phyloP scores from a whole-genome alignment of 1,140 invertebrate species.

The Mylabris phalerata region DNA sequence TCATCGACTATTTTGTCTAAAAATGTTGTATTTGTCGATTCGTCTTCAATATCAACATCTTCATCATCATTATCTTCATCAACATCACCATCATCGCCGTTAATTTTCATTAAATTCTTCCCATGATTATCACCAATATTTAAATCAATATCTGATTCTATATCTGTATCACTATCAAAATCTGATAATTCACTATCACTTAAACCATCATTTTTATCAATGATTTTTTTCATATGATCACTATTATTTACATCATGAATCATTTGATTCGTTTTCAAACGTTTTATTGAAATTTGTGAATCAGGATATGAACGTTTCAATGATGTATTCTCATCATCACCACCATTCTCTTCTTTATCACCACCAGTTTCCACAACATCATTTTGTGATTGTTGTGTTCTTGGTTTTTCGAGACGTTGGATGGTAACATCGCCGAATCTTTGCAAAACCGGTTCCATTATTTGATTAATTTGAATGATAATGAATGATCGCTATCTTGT shows the following conservation, averaged over 20 bases:
- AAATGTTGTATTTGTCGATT: conserved; percentile 21
- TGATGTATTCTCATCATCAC: conserved; percentile 17
- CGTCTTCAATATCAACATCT: conserved; percentile 19
- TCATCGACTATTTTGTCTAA: conserved; percentile 33
- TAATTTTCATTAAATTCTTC: not conserved
- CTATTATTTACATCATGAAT: not conserved
- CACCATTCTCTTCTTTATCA: conserved; percentile 25
- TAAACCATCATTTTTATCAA: conserved; percentile 20
- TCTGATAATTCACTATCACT: conserved; percentile 36
- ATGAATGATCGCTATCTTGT: too few species aligned
- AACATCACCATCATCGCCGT: conserved; percentile 11
- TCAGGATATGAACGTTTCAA: conserved; percentile 23
- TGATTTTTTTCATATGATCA: not conserved
- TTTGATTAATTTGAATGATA: not conserved
- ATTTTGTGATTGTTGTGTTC: conserved; percentile 24
- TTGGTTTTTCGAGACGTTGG: conserved; percentile 37
- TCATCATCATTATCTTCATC: conserved; percentile 12
- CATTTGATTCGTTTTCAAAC: conserved; percentile 21
- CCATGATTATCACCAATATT: conserved; percentile 1
- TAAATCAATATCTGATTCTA: conserved; percentile 34
- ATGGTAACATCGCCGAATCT: conserved; percentile 40
- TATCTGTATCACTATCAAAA: conserved; percentile 34
- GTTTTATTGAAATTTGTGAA: conserved; percentile 26
- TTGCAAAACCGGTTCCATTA: conserved; percentile 40
- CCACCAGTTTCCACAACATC: conserved; percentile 13